Evolutionary conservation across 2,888 invertebrate genomes (phyloP).

Genomic region (Physocephala rufipes): DNA sequence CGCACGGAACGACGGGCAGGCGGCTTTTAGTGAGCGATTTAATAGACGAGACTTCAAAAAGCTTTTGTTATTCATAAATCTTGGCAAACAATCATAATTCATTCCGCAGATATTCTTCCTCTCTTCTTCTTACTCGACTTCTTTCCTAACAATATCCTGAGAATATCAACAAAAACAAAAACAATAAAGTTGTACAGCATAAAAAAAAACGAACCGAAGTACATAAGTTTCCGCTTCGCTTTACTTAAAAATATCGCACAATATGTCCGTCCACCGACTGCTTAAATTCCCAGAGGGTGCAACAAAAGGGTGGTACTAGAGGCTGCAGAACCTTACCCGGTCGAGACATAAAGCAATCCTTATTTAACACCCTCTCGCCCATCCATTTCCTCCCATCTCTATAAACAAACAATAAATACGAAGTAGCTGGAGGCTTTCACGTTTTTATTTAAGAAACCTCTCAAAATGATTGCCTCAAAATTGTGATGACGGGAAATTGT

Average conservation of each 20-base stretch:
- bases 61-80: constrained; percentile 59
- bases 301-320: constrained; percentile 37
- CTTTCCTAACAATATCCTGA: too few species aligned
- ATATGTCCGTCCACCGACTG: not conserved
- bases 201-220: not conserved
- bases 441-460: constrained; percentile 40
- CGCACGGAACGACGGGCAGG: too few species aligned
- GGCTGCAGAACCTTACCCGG: too few species aligned
- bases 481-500: constrained; percentile 43
- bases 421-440: not conserved
- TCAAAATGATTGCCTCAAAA: constrained; percentile 50
- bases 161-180: constrained; percentile 24
- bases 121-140: constrained; percentile 3
- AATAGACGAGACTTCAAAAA: constrained; percentile 45
- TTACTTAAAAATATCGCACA: constrained; percentile 22
- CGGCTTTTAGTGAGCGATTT: constrained; percentile 32
- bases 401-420: not conserved
- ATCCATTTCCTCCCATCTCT: not conserved
- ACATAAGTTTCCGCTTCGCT: not conserved
- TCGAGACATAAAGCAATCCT: constrained; percentile 26
- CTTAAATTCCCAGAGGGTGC: constrained; percentile 28
- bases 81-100: constrained; percentile 60
- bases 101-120: constrained; percentile 48
- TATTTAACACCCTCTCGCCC: constrained; percentile 22
- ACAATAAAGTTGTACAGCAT: too few species aligned